Conservation (phyloP, 1,140 invertebrate species). For the Lineus longissimus region DNA sequence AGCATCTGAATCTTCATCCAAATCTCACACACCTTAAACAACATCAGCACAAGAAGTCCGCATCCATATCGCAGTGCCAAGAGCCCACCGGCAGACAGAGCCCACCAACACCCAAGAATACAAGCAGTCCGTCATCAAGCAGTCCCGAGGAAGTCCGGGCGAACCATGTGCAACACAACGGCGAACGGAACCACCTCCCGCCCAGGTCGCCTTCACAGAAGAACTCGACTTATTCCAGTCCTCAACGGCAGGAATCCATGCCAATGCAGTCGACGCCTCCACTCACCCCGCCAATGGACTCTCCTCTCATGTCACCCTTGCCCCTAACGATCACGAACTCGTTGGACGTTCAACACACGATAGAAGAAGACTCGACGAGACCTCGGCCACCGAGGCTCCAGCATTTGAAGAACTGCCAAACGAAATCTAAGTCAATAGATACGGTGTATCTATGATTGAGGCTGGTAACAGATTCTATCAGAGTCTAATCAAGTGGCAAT, state of each 20-base stretch:
- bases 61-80: background rate
- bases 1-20: conserved; percentile 1
- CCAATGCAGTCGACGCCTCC: background rate
- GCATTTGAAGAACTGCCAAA: background rate
- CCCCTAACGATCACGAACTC: background rate
- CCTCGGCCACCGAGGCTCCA: background rate
- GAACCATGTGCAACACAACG: background rate
- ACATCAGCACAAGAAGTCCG: background rate
- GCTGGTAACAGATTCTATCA: too few species aligned
- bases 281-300: background rate
- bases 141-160: background rate
- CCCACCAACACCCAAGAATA: background rate
- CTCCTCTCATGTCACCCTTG: background rate
- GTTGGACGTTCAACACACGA: background rate
- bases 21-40: background rate
- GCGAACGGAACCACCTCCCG: background rate
- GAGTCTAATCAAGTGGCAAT: too few species aligned
- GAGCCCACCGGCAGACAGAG: background rate
- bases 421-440: conserved; percentile 1
- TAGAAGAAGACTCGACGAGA: background rate
- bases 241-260: background rate
- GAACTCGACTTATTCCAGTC: background rate
- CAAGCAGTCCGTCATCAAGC: background rate
- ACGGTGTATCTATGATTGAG: background rate
- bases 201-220: background rate